Conservation (phyloP, 2,113 vertebrate genomes). For the Ceyx melanurus region DNA sequence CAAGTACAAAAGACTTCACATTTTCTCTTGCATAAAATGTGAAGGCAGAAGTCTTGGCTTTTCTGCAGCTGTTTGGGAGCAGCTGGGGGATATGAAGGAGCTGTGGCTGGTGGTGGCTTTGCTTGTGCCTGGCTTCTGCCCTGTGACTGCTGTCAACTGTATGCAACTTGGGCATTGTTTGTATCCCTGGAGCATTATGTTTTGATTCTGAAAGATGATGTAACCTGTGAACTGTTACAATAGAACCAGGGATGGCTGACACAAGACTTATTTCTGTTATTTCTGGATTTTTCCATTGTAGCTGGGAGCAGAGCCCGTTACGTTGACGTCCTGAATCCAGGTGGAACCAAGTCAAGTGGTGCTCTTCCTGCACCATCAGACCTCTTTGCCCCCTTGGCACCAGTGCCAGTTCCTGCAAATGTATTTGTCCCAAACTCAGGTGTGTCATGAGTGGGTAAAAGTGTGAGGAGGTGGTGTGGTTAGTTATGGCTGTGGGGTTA, state of each 20-base stretch:
- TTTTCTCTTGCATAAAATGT: not conserved
- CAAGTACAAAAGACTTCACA: not conserved
- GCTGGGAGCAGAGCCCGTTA: conserved; percentile 86
- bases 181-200: not conserved
- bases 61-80: not conserved
- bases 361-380: conserved; percentile 84
- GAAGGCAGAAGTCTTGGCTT: not conserved
- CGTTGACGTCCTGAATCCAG: conserved; percentile 91
- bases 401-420: conserved; percentile 87
- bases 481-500: not conserved
- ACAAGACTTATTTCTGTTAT: not conserved
- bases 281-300: not conserved
- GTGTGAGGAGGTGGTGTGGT: not conserved
- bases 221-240: not conserved
- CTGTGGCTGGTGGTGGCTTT: not conserved
- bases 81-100: not conserved
- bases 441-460: not conserved
- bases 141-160: not conserved
- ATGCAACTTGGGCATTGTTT: not conserved
- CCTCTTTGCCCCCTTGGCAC: conserved; percentile 92
- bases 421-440: conserved; percentile 89
- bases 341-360: conserved; percentile 71
- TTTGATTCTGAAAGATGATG: not conserved
- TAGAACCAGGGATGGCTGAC: not conserved
- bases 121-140: not conserved